Evolutionary conservation across 2,113 vertebrate genomes (phyloP).

Genomic region (Silurus asotus): DNA sequence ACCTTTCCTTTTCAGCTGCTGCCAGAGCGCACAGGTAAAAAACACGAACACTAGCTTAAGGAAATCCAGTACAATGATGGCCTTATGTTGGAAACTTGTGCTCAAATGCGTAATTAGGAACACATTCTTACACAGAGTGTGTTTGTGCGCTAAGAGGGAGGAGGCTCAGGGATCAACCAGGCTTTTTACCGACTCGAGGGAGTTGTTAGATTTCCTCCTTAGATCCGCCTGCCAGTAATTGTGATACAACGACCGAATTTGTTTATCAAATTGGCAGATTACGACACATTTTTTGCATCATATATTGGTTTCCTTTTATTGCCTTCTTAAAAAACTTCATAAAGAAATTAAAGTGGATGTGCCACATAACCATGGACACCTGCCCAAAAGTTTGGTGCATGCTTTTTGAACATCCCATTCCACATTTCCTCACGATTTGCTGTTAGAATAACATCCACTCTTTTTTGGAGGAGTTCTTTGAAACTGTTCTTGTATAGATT

Average conservation of each 20-base stretch:
- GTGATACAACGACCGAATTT: slow-evolving; percentile 19
- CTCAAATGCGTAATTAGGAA: slow-evolving; percentile 38
- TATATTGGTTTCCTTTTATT: neutral
- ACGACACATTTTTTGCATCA: neutral
- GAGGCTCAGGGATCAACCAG: slow-evolving; percentile 2
- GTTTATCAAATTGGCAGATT: neutral
- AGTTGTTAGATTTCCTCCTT: slow-evolving; percentile 22
- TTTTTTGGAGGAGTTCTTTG: too few species aligned
- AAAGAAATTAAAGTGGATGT: neutral
- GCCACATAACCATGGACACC: too few species aligned
- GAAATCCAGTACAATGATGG: slow-evolving; percentile 3
- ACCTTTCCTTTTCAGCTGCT: neutral
- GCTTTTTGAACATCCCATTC: too few species aligned
- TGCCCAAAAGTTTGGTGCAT: neutral
- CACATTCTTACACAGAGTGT: slow-evolving; percentile 26
- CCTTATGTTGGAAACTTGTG: slow-evolving; percentile 29
- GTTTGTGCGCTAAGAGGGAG: slow-evolving; percentile 32
- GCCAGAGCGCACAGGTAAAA: slow-evolving; percentile 4
- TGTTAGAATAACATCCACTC: too few species aligned
- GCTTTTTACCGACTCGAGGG: neutral
- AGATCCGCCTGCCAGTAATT: slow-evolving; percentile 31
- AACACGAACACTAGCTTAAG: neutral
- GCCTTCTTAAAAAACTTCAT: neutral
- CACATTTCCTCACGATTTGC: too few species aligned
- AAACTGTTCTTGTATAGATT: too few species aligned